A percentile compares a stretch with the other conserved stretches of the same genome.
Conservation (phyloP, 2,113 vertebrate genomes). For the Ammodytes marinus region DNA sequence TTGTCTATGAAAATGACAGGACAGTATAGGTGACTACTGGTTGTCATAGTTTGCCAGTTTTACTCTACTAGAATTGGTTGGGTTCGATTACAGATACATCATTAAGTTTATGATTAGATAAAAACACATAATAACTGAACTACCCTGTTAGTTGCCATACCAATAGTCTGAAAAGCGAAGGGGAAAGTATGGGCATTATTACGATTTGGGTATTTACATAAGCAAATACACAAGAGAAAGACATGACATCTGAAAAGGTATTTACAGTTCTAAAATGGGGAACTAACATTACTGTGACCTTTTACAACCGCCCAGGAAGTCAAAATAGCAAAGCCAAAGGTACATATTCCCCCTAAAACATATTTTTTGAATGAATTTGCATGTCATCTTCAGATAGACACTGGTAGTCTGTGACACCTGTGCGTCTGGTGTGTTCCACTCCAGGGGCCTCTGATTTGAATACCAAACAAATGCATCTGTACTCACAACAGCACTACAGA, state of each 20-base stretch:
- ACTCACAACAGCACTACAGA: background rate
- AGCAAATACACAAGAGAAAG: background rate
- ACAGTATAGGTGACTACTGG: background rate
- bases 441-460: conserved; percentile 28
- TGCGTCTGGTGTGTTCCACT: background rate
- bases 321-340: background rate
- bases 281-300: conserved; percentile 5
- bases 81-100: background rate
- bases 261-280: background rate
- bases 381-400: conserved; percentile 8
- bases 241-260: background rate
- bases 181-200: background rate
- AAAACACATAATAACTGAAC: background rate
- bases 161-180: background rate
- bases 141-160: background rate
- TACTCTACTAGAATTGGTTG: background rate
- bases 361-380: conserved; percentile 16
- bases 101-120: background rate
- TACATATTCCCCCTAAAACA: conserved; percentile 23
- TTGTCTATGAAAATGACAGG: background rate
- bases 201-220: background rate
- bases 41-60: background rate
- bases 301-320: conserved; percentile 3
- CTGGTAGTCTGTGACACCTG: background rate
- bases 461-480: conserved; percentile 29